phyloP scores from a whole-genome alignment of 92 coral and sea anemone genomes.

The Pocillopora meandrina region DNA sequence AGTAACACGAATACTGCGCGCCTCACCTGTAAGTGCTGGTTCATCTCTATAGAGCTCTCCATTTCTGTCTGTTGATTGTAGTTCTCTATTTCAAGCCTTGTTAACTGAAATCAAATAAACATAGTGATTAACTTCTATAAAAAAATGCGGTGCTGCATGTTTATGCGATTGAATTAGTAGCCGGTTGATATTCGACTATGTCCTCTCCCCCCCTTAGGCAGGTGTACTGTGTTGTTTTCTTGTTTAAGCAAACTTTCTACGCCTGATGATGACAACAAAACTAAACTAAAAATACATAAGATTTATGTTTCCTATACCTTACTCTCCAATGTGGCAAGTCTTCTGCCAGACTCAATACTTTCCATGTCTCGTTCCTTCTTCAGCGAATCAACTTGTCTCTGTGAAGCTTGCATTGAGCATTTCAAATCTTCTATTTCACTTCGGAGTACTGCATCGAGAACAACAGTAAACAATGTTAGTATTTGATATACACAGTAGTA shows the following conservation, averaged over 20 bases:
- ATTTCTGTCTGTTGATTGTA: constrained; percentile 87
- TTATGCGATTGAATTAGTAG: too few relatives aligned
- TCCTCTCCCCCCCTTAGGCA: too few relatives aligned
- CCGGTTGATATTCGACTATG: too few relatives aligned
- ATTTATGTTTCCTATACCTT: constrained; percentile 53
- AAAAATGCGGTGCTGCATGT: too few relatives aligned
- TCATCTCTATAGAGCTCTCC: constrained; percentile 84
- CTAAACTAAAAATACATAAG: too few relatives aligned
- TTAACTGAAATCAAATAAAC: constrained; percentile 55
- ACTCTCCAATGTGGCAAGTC: constrained; percentile 89
- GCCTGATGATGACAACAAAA: too few relatives aligned
- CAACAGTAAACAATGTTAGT: background rate
- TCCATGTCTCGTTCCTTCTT: constrained; percentile 91
- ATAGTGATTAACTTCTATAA: too few relatives aligned
- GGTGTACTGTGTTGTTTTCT: too few relatives aligned
- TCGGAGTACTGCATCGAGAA: constrained; percentile 65
- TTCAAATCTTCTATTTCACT: constrained; percentile 91
- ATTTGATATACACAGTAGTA: too few relatives aligned
- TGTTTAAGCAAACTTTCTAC: too few relatives aligned
- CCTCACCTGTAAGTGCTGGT: constrained; percentile 88
- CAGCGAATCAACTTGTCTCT: constrained; percentile 78
- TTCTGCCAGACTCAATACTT: constrained; percentile 83
- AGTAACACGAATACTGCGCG: background rate
- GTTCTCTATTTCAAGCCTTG: constrained; percentile 91
- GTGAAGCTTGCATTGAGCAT: constrained; percentile 87